phyloP scores from a whole-genome alignment of 2,113 vertebrate genomes.

The Parotia lawesii region DNA sequence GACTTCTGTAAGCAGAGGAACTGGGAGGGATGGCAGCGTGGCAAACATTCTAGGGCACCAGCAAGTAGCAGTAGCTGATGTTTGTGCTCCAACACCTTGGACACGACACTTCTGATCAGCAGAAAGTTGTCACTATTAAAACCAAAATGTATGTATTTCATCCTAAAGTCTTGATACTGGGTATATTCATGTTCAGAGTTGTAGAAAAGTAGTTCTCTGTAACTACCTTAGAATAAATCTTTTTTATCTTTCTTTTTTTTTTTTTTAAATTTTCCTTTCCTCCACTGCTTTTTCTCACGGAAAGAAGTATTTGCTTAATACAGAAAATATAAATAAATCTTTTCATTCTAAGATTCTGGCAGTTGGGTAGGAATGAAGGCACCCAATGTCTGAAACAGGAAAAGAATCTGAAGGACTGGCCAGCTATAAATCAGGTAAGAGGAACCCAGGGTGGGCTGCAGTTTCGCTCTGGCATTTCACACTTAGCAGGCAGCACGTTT shows the following conservation, averaged over 20 bases:
- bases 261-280: neutral
- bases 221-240: neutral
- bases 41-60: neutral
- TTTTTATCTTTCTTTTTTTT: neutral
- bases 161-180: neutral
- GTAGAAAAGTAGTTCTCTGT: neutral
- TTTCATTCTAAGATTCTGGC: neutral
- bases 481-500: neutral
- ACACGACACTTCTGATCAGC: neutral
- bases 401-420: neutral
- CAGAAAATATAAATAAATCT: neutral
- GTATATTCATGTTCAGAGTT: neutral
- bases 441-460: neutral
- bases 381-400: neutral
- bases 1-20: neutral
- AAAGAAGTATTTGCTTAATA: neutral
- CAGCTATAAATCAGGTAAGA: neutral
- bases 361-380: neutral
- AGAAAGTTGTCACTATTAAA: neutral
- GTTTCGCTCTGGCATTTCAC: neutral
- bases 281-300: neutral
- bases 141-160: neutral
- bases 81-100: neutral
- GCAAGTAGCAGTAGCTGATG: neutral
- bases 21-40: accelerated